These are phyloP conservation scores for Drosophila neotestacea DNA, from an alignment of 2,888 invertebrate species.

Conservation along the genomic window DNA sequence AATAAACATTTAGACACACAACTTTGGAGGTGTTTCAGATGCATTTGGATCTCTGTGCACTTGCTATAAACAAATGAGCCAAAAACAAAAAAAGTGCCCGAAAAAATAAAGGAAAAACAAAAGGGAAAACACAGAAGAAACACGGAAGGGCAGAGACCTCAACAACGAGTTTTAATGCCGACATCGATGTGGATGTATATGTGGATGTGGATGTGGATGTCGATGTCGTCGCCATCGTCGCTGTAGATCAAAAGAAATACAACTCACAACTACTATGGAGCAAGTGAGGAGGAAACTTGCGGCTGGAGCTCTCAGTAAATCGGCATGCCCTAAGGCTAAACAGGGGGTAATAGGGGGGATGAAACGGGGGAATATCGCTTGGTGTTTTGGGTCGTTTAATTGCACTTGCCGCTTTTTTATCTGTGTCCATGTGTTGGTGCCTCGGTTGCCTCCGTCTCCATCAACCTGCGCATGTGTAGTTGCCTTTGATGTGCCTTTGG, in stretches of 20 bases:
- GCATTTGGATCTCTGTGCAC: slow-evolving; percentile 33
- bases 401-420: slow-evolving; percentile 73
- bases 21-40: slow-evolving; percentile 45
- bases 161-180: slow-evolving; percentile 63
- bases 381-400: slow-evolving; percentile 65
- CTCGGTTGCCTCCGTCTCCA: slow-evolving; percentile 12
- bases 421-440: slow-evolving; percentile 26
- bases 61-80: slow-evolving; percentile 65
- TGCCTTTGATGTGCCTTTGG: slow-evolving; percentile 55
- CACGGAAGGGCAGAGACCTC: slow-evolving; percentile 65
- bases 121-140: slow-evolving; percentile 37
- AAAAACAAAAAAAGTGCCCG: slow-evolving; percentile 19
- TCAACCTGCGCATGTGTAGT: slow-evolving; percentile 55
- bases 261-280: slow-evolving; percentile 4
- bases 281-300: slow-evolving; percentile 14
- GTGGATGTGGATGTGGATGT: slow-evolving; percentile 62
- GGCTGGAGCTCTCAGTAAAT: slow-evolving; percentile 17
- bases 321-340: not conserved
- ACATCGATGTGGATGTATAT: slow-evolving; percentile 63
- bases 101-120: slow-evolving; percentile 17
- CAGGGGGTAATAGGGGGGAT: not conserved
- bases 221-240: slow-evolving; percentile 69
- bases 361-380: slow-evolving; percentile 1
- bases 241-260: slow-evolving; percentile 71
- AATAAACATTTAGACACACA: slow-evolving; percentile 61